Conservation (phyloP, 2,888 invertebrate species). For the Aleiodes alternator region DNA sequence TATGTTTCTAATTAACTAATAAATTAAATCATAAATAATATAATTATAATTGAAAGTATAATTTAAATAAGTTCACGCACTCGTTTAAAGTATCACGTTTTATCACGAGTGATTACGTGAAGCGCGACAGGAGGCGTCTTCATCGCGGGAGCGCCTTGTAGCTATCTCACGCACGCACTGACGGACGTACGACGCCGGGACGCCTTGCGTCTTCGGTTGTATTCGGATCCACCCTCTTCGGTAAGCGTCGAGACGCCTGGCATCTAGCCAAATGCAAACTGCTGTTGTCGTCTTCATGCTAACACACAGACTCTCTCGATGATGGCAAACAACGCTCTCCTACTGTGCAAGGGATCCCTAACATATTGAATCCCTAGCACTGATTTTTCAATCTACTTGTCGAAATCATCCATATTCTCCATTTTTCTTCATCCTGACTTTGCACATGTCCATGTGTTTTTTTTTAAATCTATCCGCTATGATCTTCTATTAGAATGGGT, state of each 20-base stretch:
- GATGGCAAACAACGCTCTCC: constrained; percentile 17
- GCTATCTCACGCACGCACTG: constrained; percentile 75
- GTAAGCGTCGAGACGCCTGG: constrained; percentile 71
- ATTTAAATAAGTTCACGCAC: constrained; percentile 2
- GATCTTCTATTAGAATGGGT: background rate
- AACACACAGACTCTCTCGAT: background rate
- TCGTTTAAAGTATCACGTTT: constrained; percentile 22
- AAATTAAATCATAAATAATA: background rate
- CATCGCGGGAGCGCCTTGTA: constrained; percentile 72
- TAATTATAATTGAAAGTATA: constrained; percentile 1
- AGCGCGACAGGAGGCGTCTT: constrained; percentile 68
- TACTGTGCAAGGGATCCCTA: background rate
- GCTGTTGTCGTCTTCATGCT: constrained; percentile 44
- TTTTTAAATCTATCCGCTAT: background rate
- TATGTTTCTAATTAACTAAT: background rate
- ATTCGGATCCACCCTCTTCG: constrained; percentile 72
- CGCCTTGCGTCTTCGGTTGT: constrained; percentile 70
- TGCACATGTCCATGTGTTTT: background rate
- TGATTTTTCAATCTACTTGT: background rate
- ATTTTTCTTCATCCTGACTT: background rate
- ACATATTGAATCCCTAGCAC: background rate
- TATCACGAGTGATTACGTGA: constrained; percentile 58
- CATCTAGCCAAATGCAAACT: constrained; percentile 63
- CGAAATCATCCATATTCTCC: too few species aligned
- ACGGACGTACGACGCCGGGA: constrained; percentile 75